A percentile compares a stretch with the other conserved stretches of the same genome.
Conservation (phyloP, 2,797 vertebrate genomes). For the Tenualosa ilisha region DNA sequence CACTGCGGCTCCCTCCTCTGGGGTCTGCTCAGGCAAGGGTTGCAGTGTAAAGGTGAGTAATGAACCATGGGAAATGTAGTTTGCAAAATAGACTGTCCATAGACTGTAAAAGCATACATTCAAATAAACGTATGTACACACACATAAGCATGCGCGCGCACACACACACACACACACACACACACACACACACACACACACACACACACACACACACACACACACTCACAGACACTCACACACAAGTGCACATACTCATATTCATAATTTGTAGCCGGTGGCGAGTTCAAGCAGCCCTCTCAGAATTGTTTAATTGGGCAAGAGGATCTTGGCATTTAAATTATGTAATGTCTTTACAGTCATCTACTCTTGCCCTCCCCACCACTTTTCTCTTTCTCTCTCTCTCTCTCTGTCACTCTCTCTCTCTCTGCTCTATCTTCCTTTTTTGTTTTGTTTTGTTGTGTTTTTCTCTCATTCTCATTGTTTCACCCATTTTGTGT, state of each 20-base stretch:
- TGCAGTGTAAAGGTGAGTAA: conserved; percentile 92
- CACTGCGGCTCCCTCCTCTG: conserved; percentile 95
- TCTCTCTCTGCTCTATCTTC: not conserved
- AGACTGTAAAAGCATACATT: too few relatives aligned
- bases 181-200: not conserved
- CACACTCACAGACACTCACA: not conserved
- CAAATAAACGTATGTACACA: not conserved
- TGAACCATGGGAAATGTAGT: conserved; percentile 9
- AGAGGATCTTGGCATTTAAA: not conserved
- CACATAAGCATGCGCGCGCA: not conserved
- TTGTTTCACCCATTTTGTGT: not conserved
- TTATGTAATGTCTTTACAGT: not conserved
- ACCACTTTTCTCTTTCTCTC: not conserved
- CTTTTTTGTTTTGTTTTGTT: not conserved
- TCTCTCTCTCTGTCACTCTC: conserved; percentile 29
- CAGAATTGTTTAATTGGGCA: conserved; percentile 17
- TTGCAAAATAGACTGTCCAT: not conserved
- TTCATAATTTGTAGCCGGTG: not conserved
- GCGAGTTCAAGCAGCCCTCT: not conserved
- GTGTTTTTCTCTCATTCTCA: not conserved
- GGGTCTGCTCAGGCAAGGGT: conserved; percentile 91
- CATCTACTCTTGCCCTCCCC: not conserved
- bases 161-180: not conserved
- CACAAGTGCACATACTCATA: not conserved
- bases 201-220: not conserved